Conservation (phyloP, 92 coral and sea anemone species). For the Hydrozoanthus gracilis region DNA sequence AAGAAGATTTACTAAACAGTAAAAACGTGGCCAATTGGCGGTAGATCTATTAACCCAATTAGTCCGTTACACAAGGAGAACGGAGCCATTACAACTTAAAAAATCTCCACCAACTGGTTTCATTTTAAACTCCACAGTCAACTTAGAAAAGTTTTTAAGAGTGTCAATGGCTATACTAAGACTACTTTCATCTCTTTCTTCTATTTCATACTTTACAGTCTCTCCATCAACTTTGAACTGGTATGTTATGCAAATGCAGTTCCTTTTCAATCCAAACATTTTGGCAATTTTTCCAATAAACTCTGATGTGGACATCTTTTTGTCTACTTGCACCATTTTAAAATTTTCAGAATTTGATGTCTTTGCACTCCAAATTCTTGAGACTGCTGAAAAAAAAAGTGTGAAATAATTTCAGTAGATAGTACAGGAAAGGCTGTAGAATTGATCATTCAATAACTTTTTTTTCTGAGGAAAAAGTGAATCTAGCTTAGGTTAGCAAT, state of each 20-base stretch:
- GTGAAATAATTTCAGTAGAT: background rate
- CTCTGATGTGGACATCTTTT: background rate
- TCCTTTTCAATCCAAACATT: background rate
- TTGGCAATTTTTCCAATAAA: constrained; percentile 18
- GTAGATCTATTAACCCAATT: too few species aligned
- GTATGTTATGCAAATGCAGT: background rate
- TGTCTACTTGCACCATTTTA: constrained; percentile 1
- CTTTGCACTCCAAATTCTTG: constrained; percentile 5
- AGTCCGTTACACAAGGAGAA: too few species aligned
- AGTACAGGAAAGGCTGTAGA: background rate
- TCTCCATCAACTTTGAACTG: constrained; percentile 11
- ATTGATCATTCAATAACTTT: too few species aligned
- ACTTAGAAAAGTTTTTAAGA: background rate
- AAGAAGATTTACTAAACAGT: too few species aligned
- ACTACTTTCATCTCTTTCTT: constrained; percentile 12
- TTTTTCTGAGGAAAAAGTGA: too few species aligned
- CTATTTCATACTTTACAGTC: constrained; percentile 4
- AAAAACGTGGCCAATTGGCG: too few species aligned
- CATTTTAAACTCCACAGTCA: constrained; percentile 4
- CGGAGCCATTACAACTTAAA: background rate
- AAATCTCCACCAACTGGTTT: constrained; percentile 8
- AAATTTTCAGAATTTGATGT: background rate
- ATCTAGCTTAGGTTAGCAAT: too few species aligned
- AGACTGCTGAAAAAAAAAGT: background rate
- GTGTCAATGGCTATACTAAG: background rate